Evolutionary conservation across 2,888 invertebrate species (phyloP).

Genomic region (Eristalis arbustorum): DNA sequence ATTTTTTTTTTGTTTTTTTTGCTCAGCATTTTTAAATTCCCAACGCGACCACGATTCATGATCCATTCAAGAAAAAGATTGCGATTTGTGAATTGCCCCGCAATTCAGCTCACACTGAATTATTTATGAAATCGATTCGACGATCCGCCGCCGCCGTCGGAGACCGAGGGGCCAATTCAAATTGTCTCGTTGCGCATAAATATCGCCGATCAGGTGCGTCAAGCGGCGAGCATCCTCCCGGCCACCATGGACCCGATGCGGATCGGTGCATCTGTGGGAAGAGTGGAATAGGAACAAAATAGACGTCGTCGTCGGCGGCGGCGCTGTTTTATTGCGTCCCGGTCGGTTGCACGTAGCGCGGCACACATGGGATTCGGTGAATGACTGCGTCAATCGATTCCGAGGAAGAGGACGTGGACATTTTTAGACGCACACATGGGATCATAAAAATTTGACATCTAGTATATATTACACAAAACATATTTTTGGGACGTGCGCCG

Average conservation of each 20-base stretch:
- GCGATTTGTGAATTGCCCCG: constrained; percentile 47
- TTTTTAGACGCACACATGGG: constrained; percentile 37
- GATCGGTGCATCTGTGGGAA: background rate
- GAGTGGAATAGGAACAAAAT: constrained; percentile 5
- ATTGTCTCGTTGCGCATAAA: constrained; percentile 57
- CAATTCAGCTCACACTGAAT: constrained; percentile 60
- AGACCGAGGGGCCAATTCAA: constrained; percentile 47
- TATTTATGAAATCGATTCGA: constrained; percentile 50
- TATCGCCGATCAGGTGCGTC: constrained; percentile 27
- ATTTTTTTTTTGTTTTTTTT: background rate
- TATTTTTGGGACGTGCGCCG: constrained; percentile 38
- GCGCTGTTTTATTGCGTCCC: constrained; percentile 16
- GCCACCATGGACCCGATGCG: background rate
- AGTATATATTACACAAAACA: constrained; percentile 19
- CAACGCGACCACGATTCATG: constrained; percentile 8
- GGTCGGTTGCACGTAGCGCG: constrained; percentile 40
- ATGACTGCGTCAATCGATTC: constrained; percentile 50
- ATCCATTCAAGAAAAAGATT: constrained; percentile 42
- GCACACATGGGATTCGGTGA: constrained; percentile 51
- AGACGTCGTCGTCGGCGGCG: background rate
- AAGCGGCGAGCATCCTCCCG: constrained; percentile 46
- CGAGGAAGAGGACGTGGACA: constrained; percentile 7
- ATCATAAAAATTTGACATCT: constrained; percentile 58
- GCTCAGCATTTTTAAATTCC: constrained; percentile 41
- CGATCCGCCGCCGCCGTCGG: background rate